These are phyloP conservation scores for Andrena praecox DNA, from an alignment of 2,888 invertebrate species.

Conservation along the genomic window DNA sequence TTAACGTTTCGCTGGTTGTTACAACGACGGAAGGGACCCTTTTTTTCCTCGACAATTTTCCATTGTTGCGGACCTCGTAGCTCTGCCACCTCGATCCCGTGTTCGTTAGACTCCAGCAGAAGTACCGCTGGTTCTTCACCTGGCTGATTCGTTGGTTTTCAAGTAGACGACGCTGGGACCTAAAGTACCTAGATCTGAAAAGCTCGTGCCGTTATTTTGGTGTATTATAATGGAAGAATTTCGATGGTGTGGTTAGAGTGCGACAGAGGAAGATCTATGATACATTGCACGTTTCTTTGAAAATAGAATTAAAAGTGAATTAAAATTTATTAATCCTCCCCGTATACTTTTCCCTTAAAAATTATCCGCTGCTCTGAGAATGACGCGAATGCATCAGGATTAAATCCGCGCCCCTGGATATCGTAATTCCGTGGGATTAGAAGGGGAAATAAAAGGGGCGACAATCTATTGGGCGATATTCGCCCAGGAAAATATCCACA, in stretches of 20 bases:
- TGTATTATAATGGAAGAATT: neutral
- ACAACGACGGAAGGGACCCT: constrained; percentile 6
- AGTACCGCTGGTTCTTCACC: neutral
- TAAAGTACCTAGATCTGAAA: neutral
- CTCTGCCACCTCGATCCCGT: neutral
- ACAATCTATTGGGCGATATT: constrained; percentile 50
- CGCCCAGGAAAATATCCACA: constrained; percentile 39
- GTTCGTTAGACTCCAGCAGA: neutral
- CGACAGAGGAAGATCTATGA: neutral
- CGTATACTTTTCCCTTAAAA: no score
- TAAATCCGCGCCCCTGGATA: neutral
- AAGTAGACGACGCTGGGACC: neutral
- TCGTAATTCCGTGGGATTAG: constrained; percentile 37
- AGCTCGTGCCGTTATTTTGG: neutral
- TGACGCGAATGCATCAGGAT: no score
- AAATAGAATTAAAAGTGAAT: no score
- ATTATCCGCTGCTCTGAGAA: no score
- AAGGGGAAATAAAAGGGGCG: constrained; percentile 37
- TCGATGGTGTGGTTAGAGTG: neutral
- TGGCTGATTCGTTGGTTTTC: neutral
- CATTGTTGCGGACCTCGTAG: neutral
- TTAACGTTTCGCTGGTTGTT: constrained; percentile 15
- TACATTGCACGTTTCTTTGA: neutral
- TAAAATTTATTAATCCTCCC: no score
- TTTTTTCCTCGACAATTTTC: neutral